Conservation (phyloP, 2,888 invertebrate species). For the Matsumyia berberina region DNA sequence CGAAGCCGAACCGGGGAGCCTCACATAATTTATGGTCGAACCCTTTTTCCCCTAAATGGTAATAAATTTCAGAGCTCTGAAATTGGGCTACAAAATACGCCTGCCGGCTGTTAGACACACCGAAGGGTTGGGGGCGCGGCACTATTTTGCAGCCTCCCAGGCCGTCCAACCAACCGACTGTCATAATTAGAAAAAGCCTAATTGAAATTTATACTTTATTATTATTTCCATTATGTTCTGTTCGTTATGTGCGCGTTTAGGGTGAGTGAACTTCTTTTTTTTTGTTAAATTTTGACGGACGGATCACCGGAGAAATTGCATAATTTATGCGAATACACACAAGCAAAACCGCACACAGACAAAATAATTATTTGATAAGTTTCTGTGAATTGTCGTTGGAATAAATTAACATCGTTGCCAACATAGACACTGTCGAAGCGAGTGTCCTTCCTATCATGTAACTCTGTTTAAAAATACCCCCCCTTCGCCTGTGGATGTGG, state of each 20-base stretch:
- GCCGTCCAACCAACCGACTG: conserved; percentile 5
- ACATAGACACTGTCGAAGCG: conserved; percentile 30
- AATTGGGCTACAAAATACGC: conserved; percentile 47
- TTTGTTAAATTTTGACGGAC: background rate
- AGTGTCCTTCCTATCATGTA: background rate
- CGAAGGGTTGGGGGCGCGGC: background rate
- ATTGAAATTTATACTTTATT: conserved; percentile 53
- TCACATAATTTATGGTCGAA: conserved; percentile 55
- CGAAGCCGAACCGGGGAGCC: background rate
- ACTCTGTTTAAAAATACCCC: conserved; percentile 8
- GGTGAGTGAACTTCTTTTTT: conserved; percentile 1
- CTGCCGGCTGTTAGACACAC: conserved; percentile 36
- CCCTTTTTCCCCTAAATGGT: conserved; percentile 51
- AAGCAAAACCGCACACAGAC: background rate
- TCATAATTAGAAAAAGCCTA: conserved; percentile 49
- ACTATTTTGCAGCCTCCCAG: conserved; percentile 2
- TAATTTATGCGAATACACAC: conserved; percentile 8
- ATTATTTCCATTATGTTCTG: conserved; percentile 15
- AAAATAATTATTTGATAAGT: conserved; percentile 50
- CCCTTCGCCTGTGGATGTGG: background rate
- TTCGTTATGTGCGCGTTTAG: conserved; percentile 16
- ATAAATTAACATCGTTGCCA: conserved; percentile 58
- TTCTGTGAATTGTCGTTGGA: conserved; percentile 47
- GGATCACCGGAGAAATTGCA: background rate
- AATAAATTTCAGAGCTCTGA: conserved; percentile 45